Percentiles rank a stretch among this genome's conserved stretches.
Evolutionary conservation across 1,140 invertebrate genomes (phyloP).

Genomic region (Calephelis nemesis): DNA sequence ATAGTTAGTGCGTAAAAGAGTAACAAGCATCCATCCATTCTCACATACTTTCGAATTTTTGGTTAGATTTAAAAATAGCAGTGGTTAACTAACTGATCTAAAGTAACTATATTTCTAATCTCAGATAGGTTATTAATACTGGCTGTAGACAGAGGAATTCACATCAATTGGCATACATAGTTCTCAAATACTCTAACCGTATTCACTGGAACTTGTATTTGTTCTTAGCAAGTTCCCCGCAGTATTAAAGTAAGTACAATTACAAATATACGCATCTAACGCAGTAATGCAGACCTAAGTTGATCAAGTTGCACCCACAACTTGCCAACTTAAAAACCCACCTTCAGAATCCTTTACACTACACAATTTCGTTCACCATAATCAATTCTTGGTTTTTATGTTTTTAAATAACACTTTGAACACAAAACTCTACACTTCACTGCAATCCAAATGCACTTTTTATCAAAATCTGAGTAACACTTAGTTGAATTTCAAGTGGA

Average conservation of each 20-base stretch:
- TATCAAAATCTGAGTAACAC: conserved; percentile 26
- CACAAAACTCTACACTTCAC: conserved; percentile 51
- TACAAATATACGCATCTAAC: conserved; percentile 16
- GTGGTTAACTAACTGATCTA: too few species aligned
- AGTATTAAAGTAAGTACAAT: conserved; percentile 14
- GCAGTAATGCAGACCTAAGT: conserved; percentile 16
- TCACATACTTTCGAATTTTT: too few species aligned
- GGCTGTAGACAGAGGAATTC: too few species aligned
- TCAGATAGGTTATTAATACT: too few species aligned
- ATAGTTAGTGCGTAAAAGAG: too few species aligned
- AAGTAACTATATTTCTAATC: too few species aligned
- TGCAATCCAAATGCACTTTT: conserved; percentile 60
- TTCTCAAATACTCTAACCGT: conserved; percentile 9
- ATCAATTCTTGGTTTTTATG: conserved; percentile 46
- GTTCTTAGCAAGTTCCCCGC: conserved; percentile 10
- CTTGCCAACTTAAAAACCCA: conserved; percentile 37
- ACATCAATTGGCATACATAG: too few species aligned
- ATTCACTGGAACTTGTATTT: conserved; percentile 12
- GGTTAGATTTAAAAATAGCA: too few species aligned
- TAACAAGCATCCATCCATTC: too few species aligned
- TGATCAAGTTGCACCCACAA: conserved; percentile 20
- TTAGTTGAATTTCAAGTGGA: conserved; percentile 26
- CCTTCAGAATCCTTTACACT: conserved; percentile 66
- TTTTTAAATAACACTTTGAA: conserved; percentile 31
- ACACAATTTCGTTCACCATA: conserved; percentile 53